phyloP scores from a whole-genome alignment of 2,113 vertebrate species.

The Catharus minimus region DNA sequence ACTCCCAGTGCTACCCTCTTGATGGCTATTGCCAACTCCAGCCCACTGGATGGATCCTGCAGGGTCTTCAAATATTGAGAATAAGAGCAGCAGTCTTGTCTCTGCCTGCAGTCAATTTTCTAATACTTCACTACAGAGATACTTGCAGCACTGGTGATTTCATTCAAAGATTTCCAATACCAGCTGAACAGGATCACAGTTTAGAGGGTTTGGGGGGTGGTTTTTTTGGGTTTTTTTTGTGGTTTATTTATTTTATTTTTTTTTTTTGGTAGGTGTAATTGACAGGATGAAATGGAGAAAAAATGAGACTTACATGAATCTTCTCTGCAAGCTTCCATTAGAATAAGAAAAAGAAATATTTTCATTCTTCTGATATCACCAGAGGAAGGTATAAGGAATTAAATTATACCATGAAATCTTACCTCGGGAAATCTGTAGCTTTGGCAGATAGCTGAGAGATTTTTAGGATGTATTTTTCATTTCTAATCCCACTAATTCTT shows the following conservation, averaged over 20 bases:
- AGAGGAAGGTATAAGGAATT: slow-evolving; percentile 48
- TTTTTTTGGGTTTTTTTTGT: not conserved
- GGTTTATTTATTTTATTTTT: not conserved
- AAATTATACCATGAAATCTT: slow-evolving; percentile 22
- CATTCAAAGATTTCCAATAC: not conserved
- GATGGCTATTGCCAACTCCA: not conserved
- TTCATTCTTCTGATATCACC: not conserved
- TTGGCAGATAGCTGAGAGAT: not conserved
- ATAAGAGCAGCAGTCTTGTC: not conserved
- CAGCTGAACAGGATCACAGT: not conserved
- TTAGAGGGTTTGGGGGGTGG: not conserved
- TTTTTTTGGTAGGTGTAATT: not conserved
- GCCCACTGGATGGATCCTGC: not conserved
- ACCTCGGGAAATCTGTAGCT: slow-evolving; percentile 4
- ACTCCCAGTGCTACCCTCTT: not conserved
- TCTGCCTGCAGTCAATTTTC: not conserved
- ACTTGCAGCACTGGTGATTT: not conserved
- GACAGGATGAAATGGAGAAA: not conserved
- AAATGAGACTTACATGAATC: not conserved
- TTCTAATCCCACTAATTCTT: not conserved
- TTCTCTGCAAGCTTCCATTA: not conserved
- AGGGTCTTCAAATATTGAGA: not conserved
- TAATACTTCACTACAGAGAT: not conserved
- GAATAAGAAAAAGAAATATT: not conserved
- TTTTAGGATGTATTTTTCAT: not conserved